phyloP scores from a whole-genome alignment of 2,888 invertebrate species.

The Zonitis immaculata region DNA sequence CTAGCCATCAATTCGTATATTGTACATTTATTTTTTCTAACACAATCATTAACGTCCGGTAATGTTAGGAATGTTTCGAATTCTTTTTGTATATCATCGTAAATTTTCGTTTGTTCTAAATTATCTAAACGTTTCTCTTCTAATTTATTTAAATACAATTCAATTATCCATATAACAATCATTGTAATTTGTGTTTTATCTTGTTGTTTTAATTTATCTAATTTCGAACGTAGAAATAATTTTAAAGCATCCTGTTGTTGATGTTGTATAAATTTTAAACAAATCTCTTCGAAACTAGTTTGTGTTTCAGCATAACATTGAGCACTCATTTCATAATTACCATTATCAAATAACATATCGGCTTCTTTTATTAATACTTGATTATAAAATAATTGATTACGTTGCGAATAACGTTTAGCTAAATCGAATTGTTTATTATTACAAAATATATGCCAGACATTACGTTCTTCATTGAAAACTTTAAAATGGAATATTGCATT shows the following conservation, averaged over 20 bases:
- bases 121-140: conserved; percentile 62
- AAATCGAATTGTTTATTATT: conserved; percentile 79
- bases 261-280: conserved; percentile 78
- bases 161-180: conserved; percentile 92
- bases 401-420: conserved; percentile 78
- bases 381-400: conserved; percentile 76
- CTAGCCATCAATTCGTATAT: conserved; percentile 89
- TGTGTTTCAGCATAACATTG: conserved; percentile 84
- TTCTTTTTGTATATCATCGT: conserved; percentile 64
- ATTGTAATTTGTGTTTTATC: conserved; percentile 89
- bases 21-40: conserved; percentile 73
- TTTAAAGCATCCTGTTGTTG: conserved; percentile 82
- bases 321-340: conserved; percentile 79
- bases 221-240: conserved; percentile 77
- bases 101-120: conserved; percentile 45
- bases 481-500: conserved; percentile 81
- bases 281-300: conserved; percentile 90
- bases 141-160: conserved; percentile 84
- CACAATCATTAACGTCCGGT: conserved; percentile 70
- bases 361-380: conserved; percentile 85
- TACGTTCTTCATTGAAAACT: conserved; percentile 76
- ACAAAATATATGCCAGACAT: conserved; percentile 86
- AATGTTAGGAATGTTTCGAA: conserved; percentile 72
- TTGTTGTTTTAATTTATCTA: conserved; percentile 64
- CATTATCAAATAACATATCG: conserved; percentile 73